phyloP scores from a whole-genome alignment of 2,113 vertebrate genomes.

The Hassar affinis region DNA sequence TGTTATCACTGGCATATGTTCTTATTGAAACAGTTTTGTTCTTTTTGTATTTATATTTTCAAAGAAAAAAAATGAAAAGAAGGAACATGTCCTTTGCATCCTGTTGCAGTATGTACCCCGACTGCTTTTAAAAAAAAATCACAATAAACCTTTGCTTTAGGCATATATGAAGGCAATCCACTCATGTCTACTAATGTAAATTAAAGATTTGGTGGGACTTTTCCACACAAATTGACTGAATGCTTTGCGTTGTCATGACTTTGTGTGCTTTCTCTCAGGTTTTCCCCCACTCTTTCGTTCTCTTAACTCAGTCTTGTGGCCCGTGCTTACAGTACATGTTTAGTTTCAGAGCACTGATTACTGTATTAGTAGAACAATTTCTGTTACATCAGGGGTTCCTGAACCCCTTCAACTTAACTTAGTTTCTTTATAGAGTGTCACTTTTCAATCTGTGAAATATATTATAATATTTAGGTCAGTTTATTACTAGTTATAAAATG shows the following conservation, averaged over 20 bases:
- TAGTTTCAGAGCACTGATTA: background rate
- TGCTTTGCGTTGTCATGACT: conserved; percentile 6
- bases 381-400: background rate
- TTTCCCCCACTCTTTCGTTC: background rate
- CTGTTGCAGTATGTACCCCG: conserved; percentile 56
- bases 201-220: conserved; percentile 58
- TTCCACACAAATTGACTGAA: conserved; percentile 36
- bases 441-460: background rate
- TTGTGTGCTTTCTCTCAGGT: background rate
- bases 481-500: background rate
- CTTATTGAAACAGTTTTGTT: conserved; percentile 54
- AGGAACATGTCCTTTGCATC: conserved; percentile 54
- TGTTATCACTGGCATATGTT: conserved; percentile 74
- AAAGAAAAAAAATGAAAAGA: conserved; percentile 36
- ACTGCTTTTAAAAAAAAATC: conserved; percentile 59
- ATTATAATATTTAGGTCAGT: background rate
- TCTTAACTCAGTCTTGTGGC: background rate
- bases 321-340: background rate
- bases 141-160: conserved; percentile 55
- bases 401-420: background rate
- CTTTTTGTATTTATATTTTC: conserved; percentile 44
- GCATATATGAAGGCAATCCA: conserved; percentile 51
- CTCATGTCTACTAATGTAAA: conserved; percentile 56
- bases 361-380: background rate
- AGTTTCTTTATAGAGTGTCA: background rate